Base-by-base conservation (phyloP, 2,888 invertebrate genomes). In the Synergus itoensis region DNA sequence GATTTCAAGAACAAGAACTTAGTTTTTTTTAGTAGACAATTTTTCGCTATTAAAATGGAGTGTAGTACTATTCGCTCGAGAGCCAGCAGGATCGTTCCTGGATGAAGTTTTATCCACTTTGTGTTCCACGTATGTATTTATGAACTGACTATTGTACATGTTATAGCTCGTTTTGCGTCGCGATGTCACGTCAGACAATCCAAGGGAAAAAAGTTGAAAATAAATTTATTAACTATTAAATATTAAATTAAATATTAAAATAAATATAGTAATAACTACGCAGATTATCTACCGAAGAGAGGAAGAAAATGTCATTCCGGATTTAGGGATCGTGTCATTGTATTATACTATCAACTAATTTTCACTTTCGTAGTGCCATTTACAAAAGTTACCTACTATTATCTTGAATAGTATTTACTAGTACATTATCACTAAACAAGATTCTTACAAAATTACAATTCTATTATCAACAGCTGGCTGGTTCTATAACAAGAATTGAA, bases 141-240 rank as follows among this genome's bases (percentile, higher is more conserved):
- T 48, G 28, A 69, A 69, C 69, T 53, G 53, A 53, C 53, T 69
- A 69, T 69, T 69, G 69, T 48, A 69, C 45, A 76, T 41, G 60
- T 57, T 60, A 76, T 62, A 57, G 41, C 81, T 77, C 82, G 81
- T 84, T 64, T 64, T 78, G 77, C 79, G 79, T 62, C 76, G 81
- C 81, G 83, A 85, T 84, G 86, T 84, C 85, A 83, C 82, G 84
- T 85, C 86, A 86, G 87, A 87, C 87, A 87, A 87, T 87, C 87
- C 84, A 84, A 84, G 81, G 84, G 28, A 48, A 69, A 69, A 36
- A 48, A 69, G 48, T 69, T 28, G 64, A 48, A 69, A 45, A 69
- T 82, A 76, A 79, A 82, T 69, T 48, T 69, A 69, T 69, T 28
- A 69, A 48, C 69, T 48, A 69, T 36, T 48, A 48, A 69, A 69